Evolutionary conservation across 2,113 vertebrate species (phyloP).

Genomic region (Hippopotamus amphibius): DNA sequence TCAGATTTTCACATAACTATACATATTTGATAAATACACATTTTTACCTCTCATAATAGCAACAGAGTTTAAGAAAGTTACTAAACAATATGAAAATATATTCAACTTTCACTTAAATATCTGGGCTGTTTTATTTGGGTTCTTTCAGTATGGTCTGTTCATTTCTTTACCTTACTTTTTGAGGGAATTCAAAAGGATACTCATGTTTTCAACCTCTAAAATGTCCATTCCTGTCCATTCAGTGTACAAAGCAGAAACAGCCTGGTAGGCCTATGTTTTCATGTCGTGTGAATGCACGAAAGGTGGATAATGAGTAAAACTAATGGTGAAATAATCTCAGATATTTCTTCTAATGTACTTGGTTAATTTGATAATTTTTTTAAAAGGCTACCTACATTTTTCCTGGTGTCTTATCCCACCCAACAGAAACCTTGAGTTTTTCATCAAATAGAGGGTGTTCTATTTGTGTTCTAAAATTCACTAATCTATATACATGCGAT

Average conservation of each 20-base stretch:
- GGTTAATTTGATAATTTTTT: background rate
- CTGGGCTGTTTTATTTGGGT: slow-evolving; percentile 42
- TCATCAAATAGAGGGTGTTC: slow-evolving; percentile 28
- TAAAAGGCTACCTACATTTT: slow-evolving; percentile 37
- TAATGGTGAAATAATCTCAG: slow-evolving; percentile 55
- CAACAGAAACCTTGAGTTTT: slow-evolving; percentile 63
- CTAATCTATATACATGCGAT: slow-evolving; percentile 19
- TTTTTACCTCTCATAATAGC: slow-evolving; percentile 64
- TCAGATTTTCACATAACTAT: slow-evolving; percentile 71
- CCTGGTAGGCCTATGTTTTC: slow-evolving; percentile 34
- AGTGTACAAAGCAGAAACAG: slow-evolving; percentile 34
- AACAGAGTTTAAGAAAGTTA: slow-evolving; percentile 65
- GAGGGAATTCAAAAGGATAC: slow-evolving; percentile 56
- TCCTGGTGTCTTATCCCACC: slow-evolving; percentile 58
- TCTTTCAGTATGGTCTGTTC: slow-evolving; percentile 55
- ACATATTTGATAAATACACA: slow-evolving; percentile 78
- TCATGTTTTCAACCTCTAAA: slow-evolving; percentile 50
- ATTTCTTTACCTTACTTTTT: slow-evolving; percentile 68
- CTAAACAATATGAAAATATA: slow-evolving; percentile 75
- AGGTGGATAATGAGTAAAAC: slow-evolving; percentile 32
- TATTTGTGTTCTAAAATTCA: slow-evolving; percentile 32
- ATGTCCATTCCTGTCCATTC: slow-evolving; percentile 37
- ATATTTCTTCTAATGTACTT: slow-evolving; percentile 27
- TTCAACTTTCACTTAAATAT: slow-evolving; percentile 74
- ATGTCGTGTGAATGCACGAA: slow-evolving; percentile 34